Conservation (phyloP, 2,888 invertebrate species). For the Osmoderma eremita region DNA sequence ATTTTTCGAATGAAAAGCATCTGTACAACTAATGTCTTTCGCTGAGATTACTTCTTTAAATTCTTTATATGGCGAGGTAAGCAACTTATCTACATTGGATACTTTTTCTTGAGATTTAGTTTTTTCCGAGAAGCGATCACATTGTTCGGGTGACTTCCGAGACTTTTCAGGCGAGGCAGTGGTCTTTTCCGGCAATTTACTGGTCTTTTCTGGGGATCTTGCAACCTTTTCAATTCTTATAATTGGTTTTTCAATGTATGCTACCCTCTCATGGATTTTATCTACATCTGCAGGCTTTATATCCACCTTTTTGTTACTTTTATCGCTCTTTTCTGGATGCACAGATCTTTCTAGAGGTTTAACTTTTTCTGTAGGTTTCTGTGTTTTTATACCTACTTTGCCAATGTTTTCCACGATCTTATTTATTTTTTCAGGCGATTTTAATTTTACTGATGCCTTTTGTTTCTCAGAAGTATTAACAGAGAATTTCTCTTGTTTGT, state of each 20-base stretch:
- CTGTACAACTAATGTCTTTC: constrained; percentile 3
- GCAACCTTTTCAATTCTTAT: not conserved
- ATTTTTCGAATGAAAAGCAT: constrained; percentile 14
- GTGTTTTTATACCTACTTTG: constrained; percentile 44
- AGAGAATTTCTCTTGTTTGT: constrained; percentile 45
- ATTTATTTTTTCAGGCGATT: constrained; percentile 45
- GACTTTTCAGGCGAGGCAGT: constrained; percentile 39
- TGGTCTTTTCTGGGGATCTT: constrained; percentile 1
- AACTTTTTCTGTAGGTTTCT: constrained; percentile 52
- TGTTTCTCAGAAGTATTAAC: constrained; percentile 12
- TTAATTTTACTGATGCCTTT: constrained; percentile 25
- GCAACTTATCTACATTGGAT: constrained; percentile 29
- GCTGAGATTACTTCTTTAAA: constrained; percentile 27
- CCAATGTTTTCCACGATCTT: constrained; percentile 42
- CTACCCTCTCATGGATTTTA: not conserved
- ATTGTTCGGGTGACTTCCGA: constrained; percentile 23
- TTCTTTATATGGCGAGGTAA: constrained; percentile 44
- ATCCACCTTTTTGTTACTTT: not conserved
- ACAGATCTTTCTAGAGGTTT: constrained; percentile 35
- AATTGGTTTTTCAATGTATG: constrained; percentile 3
- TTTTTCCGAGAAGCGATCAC: constrained; percentile 33
- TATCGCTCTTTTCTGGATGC: constrained; percentile 5
- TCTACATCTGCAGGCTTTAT: not conserved
- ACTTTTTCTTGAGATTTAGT: constrained; percentile 38
- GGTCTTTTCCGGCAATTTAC: constrained; percentile 15